phyloP scores from a whole-genome alignment of 2,888 invertebrate species.

The Tinea trinotella region DNA sequence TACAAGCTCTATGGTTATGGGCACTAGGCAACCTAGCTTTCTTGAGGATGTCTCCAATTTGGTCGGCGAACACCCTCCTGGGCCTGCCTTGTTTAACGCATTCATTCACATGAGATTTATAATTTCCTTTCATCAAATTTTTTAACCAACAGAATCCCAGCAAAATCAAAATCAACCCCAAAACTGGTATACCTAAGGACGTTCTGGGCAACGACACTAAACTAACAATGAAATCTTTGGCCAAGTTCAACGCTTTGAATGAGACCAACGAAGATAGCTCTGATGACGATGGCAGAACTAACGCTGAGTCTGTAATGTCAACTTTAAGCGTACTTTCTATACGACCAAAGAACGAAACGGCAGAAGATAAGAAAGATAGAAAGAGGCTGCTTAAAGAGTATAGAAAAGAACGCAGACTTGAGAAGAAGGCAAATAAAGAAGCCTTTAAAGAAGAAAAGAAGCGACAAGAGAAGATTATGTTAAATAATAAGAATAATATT shows the following conservation, averaged over 20 bases:
- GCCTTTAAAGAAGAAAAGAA: constrained; percentile 92
- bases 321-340: constrained; percentile 78
- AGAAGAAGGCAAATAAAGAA: constrained; percentile 84
- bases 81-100: too few species aligned
- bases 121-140: too few species aligned
- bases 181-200: constrained; percentile 82
- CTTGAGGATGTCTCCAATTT: too few species aligned
- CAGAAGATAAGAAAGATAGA: constrained; percentile 82
- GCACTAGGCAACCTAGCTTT: too few species aligned
- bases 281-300: constrained; percentile 66
- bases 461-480: constrained; percentile 80
- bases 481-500: constrained; percentile 82
- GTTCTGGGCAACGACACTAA: constrained; percentile 75
- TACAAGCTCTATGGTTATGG: too few species aligned
- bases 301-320: constrained; percentile 77
- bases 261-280: constrained; percentile 27
- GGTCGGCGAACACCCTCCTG: too few species aligned
- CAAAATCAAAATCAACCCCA: constrained; percentile 79
- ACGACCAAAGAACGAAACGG: constrained; percentile 82
- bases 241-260: constrained; percentile 71
- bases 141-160: constrained; percentile 43
- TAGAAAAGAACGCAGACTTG: constrained; percentile 82
- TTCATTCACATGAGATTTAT: too few species aligned
- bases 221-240: constrained; percentile 79
- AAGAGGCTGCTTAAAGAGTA: constrained; percentile 86